Evolutionary conservation across 1,140 invertebrate species (phyloP).

Genomic region (Mya arenaria): DNA sequence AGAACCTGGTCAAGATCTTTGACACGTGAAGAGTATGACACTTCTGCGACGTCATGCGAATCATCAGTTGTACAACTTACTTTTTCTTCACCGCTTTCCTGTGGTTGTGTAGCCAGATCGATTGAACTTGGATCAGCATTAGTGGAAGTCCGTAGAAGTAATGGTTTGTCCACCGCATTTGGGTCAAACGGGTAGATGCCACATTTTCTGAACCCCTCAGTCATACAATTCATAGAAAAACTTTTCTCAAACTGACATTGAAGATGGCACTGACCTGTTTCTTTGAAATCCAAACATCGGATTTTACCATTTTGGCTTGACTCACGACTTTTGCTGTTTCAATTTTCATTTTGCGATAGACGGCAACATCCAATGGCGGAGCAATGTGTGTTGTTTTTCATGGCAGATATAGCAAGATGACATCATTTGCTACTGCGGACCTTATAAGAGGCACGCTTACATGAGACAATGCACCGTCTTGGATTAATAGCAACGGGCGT

Average conservation of each 20-base stretch:
- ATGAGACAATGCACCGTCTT: conserved; percentile 48
- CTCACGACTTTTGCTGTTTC: conserved; percentile 2
- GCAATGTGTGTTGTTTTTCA: conserved; percentile 24
- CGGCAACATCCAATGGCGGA: conserved; percentile 31
- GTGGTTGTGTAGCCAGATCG: background rate
- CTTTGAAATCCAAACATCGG: conserved; percentile 20
- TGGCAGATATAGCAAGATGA: conserved; percentile 20
- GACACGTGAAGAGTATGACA: too few relatives aligned
- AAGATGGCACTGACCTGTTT: conserved; percentile 9
- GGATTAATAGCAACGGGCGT: conserved; percentile 19
- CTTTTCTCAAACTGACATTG: conserved; percentile 6
- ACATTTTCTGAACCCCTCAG: conserved; percentile 21
- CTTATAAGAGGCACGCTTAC: conserved; percentile 4
- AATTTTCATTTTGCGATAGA: conserved; percentile 34
- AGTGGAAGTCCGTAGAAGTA: background rate
- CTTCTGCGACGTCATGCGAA: too few relatives aligned
- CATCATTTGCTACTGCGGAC: conserved; percentile 41
- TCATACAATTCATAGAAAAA: conserved; percentile 1
- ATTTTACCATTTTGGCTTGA: conserved; percentile 21
- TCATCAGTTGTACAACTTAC: too few relatives aligned
- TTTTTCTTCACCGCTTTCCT: background rate
- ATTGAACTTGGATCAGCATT: background rate
- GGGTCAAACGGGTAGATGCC: conserved; percentile 30
- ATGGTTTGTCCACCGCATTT: conserved; percentile 17
- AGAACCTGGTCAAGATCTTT: background rate